Evolutionary conservation across 2,888 invertebrate species (phyloP).

Genomic region (Gymnosoma rotundatum): DNA sequence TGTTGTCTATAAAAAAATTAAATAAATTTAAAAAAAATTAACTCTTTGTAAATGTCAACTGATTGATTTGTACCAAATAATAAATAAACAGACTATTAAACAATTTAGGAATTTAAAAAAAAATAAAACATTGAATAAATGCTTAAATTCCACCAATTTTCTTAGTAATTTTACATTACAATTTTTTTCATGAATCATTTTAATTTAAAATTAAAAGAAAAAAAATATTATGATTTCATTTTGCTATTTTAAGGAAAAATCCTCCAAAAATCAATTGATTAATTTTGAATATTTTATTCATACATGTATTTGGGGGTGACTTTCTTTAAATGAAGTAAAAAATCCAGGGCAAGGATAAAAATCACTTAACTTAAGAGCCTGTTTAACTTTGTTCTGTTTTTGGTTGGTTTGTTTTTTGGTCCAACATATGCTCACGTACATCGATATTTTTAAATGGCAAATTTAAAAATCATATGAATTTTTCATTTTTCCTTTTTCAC

Average conservation of each 20-base stretch:
- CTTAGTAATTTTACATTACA: conserved; percentile 6
- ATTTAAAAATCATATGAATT: conserved; percentile 65
- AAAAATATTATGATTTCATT: conserved; percentile 51
- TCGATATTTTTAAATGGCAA: background rate
- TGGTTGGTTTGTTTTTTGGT: background rate
- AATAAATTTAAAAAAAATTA: conserved; percentile 64
- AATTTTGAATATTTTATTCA: background rate
- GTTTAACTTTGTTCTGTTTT: background rate
- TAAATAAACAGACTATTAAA: conserved; percentile 56
- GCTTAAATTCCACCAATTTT: conserved; percentile 13
- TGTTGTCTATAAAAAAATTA: conserved; percentile 48
- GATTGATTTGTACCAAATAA: conserved; percentile 65
- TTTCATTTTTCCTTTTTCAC: conserved; percentile 35
- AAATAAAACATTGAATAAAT: conserved; percentile 26
- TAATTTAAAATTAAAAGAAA: conserved; percentile 7
- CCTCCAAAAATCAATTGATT: conserved; percentile 47
- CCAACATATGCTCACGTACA: background rate
- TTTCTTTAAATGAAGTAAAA: background rate
- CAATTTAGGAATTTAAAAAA: conserved; percentile 52
- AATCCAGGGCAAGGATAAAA: conserved; percentile 28
- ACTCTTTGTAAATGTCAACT: conserved; percentile 69
- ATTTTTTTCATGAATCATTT: conserved; percentile 44
- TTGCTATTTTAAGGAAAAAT: conserved; percentile 11
- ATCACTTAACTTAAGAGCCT: conserved; percentile 68
- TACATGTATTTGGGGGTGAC: background rate